Conservation (phyloP, 2,797 vertebrate genomes). For the Catamblyrhynchus diadema region DNA sequence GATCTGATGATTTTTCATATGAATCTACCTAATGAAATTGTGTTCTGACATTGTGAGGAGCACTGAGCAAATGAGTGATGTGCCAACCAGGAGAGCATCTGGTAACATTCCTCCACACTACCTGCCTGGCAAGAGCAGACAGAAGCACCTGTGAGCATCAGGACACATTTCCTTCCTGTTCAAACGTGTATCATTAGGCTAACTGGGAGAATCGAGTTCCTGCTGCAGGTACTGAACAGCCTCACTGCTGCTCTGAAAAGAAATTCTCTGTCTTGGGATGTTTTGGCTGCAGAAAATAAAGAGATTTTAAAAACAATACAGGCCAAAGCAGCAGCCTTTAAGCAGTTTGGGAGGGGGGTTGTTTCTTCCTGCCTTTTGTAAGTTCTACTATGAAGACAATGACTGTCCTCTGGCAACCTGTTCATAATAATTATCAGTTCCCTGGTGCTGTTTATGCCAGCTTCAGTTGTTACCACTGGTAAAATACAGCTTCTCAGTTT, state of each 20-base stretch:
- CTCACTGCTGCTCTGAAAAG: not conserved
- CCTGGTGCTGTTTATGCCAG: not conserved
- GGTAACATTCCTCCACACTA: rapidly evolving
- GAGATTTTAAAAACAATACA: not conserved
- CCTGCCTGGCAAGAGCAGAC: not conserved
- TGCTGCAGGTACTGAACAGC: not conserved
- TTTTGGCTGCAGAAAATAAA: not conserved
- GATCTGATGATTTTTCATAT: not conserved
- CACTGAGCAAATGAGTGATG: not conserved
- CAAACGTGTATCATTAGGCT: not conserved
- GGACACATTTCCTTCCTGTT: not conserved
- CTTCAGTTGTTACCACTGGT: not conserved
- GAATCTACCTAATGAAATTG: not conserved
- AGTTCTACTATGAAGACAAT: not conserved
- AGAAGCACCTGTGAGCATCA: not conserved
- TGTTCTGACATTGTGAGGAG: not conserved
- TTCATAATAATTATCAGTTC: not conserved
- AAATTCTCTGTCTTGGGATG: not conserved
- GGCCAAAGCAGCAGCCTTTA: not conserved
- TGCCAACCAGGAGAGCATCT: not conserved
- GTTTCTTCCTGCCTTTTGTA: not conserved
- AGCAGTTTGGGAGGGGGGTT: not conserved
- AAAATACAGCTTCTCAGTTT: not conserved
- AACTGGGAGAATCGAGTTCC: not conserved
- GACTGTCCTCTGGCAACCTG: not conserved